phyloP scores from a whole-genome alignment of 1,140 invertebrate species.

The Lasioglossum baleicum region DNA sequence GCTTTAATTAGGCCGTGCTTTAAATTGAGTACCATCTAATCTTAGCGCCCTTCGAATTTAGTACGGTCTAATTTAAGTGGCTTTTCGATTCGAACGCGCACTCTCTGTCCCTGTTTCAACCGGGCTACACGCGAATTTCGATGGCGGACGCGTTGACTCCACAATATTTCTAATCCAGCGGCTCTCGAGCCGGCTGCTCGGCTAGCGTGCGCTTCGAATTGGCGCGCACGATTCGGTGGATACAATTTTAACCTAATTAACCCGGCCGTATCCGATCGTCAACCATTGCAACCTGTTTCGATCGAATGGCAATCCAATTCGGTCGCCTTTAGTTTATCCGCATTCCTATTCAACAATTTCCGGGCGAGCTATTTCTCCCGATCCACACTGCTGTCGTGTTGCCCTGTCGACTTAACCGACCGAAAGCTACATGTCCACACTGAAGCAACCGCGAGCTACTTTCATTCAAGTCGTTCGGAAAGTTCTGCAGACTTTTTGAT shows the following conservation, averaged over 20 bases:
- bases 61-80: background rate
- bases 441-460: too few species aligned
- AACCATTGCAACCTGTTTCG: background rate
- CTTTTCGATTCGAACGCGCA: background rate
- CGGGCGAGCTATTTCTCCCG: background rate
- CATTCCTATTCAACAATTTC: conserved; percentile 1
- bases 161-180: background rate
- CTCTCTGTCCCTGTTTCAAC: background rate
- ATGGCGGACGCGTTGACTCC: background rate
- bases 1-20: background rate
- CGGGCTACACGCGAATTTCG: background rate
- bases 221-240: too few species aligned
- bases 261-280: too few species aligned
- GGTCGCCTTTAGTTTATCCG: background rate
- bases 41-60: conserved; percentile 5
- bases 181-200: background rate
- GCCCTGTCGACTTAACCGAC: too few species aligned
- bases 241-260: too few species aligned
- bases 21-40: background rate
- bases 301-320: background rate
- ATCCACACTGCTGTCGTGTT: background rate
- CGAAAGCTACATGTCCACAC: background rate
- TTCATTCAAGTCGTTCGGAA: too few species aligned
- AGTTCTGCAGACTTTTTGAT: too few species aligned
- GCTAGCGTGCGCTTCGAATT: too few species aligned